These are phyloP conservation scores for Rhagium mordax DNA, from an alignment of 2,888 invertebrate species.

Conservation along the genomic window DNA sequence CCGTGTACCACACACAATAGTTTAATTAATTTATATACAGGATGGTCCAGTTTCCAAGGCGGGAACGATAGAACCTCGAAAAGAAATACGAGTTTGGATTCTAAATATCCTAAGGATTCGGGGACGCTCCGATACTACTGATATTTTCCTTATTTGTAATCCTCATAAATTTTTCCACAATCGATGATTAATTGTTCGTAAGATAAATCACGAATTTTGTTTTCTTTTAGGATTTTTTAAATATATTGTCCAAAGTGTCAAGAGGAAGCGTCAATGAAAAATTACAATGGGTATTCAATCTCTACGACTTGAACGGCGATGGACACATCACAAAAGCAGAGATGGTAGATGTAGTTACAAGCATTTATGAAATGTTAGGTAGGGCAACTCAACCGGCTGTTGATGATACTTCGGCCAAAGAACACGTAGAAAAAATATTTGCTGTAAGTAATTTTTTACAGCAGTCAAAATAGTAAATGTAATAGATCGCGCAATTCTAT, in stretches of 20 bases:
- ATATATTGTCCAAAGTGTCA: slow-evolving; percentile 87
- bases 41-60: no score
- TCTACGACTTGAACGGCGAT: slow-evolving; percentile 91
- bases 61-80: no score
- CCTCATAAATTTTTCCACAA: neutral
- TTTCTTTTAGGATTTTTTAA: slow-evolving; percentile 83
- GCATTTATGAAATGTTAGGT: slow-evolving; percentile 91
- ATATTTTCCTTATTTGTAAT: no score
- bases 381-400: slow-evolving; percentile 83
- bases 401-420: slow-evolving; percentile 81
- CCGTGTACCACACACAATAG: no score
- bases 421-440: slow-evolving; percentile 90
- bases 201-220: neutral
- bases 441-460: slow-evolving; percentile 75
- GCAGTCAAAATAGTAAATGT: neutral
- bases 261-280: slow-evolving; percentile 89
- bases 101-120: no score
- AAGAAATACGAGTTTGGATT: no score
- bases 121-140: no score
- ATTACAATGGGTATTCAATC: slow-evolving; percentile 89
- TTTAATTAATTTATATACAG: no score
- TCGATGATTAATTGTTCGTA: neutral
- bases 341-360: slow-evolving; percentile 87
- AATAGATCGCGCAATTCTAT: no score
- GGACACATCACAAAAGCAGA: slow-evolving; percentile 88